Base-by-base conservation (phyloP, 2,888 invertebrate species). In the Patella pellucida region DNA sequence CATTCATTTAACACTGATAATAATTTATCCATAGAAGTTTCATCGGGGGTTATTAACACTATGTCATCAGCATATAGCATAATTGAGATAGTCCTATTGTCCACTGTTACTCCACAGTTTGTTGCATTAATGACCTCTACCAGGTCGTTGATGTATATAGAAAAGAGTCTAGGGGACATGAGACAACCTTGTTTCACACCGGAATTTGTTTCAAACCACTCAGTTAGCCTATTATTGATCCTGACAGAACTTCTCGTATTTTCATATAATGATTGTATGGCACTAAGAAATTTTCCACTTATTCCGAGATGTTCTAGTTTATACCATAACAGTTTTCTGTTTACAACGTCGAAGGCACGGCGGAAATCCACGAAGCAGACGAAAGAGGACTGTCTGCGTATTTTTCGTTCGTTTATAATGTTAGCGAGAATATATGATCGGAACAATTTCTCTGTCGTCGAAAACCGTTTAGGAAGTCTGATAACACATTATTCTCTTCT, bases 291-390 rank as follows among this genome's bases (percentile, higher is more conserved):
- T 19, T 62, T 62, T 62, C 62, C 62, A 11, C 14, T 23, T 14
- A 62, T 62, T 4, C 62, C 62, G 23, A 4, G 12, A 4, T 11
- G 9, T 19, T 62, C 23, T 19, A 62, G 62, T 62, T 62, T 62
- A 15, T 62, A 62, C 62, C 62, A 62, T 2, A 62, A 12, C 19
- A 62, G 9, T 7, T 11, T n/a, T 19, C 62, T 62, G n/a, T n/a
- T 11, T 9, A 62, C 19, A 12, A 3, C n/a, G 15, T 62, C 62
- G 23, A 62, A 62, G n/a, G 62, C 62, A 9, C 62, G 62, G 11
- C 62, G n/a, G 23, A 62, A 62, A 62, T 62, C 62, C 19, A 62
- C 62, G 23, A 62, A 19, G 62, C 62, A 62, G 19, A 62, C 19
- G 62, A 62, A 62, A 19, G 62, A 23, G 62, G 62, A 14, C 62